Evolutionary conservation across 2,797 vertebrate genomes (phyloP).

Genomic region (Heteromormyrus szaboi): DNA sequence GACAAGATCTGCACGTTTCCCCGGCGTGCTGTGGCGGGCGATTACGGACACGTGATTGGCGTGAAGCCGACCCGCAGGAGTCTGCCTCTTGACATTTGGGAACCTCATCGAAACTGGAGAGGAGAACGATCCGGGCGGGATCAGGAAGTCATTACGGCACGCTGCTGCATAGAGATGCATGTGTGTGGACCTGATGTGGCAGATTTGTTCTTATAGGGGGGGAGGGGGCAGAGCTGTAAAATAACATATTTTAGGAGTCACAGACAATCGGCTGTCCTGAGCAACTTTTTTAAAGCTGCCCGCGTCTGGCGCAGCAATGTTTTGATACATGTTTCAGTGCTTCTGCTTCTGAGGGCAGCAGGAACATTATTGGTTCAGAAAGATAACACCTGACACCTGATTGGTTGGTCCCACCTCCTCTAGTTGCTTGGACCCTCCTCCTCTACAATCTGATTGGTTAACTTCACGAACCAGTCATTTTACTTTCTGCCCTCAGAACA

Average conservation of each 20-base stretch:
- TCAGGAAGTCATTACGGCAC: constrained; percentile 41
- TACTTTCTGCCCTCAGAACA: not conserved
- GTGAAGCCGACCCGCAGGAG: constrained; percentile 29
- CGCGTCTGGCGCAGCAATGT: not conserved
- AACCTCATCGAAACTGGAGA: constrained; percentile 56
- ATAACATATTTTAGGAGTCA: not conserved
- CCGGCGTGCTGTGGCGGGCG: constrained; percentile 18
- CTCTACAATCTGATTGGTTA: not conserved
- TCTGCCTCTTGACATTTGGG: constrained; percentile 58
- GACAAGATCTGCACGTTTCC: constrained; percentile 40
- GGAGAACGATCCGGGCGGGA: constrained; percentile 39
- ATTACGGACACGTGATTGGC: constrained; percentile 18
- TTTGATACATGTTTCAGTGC: not conserved
- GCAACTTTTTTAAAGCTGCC: not conserved
- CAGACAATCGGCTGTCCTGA: not conserved
- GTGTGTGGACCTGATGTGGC: constrained; percentile 26
- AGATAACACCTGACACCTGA: not conserved
- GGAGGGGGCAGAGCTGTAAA: constrained; percentile 34
- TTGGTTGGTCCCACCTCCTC: not conserved
- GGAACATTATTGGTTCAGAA: not conserved
- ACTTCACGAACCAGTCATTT: not conserved
- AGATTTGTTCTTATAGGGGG: constrained; percentile 41
- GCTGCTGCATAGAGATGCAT: constrained; percentile 7
- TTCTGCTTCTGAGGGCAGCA: not conserved
- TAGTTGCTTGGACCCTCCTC: not conserved